A percentile compares a stretch with the other conserved stretches of the same genome.
phyloP scores from a whole-genome alignment of 30 jellyfish, hydroid and myxozoan species.

The Chrysaora quinquecirrha region DNA sequence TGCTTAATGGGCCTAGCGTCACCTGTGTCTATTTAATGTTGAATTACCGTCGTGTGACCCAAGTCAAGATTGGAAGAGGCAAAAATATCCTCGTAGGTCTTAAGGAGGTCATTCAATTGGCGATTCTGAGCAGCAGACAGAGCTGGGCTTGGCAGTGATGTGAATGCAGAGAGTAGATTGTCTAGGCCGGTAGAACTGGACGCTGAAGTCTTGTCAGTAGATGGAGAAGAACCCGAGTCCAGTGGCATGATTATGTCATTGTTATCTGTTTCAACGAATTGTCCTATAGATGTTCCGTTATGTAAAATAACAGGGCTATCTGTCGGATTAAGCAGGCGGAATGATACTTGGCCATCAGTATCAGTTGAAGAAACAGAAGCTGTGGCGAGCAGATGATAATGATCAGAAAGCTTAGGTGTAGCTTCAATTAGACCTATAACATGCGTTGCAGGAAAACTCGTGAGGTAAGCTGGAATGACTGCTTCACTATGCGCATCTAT shows the following conservation, averaged over 20 bases:
- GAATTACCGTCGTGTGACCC: conserved; percentile 44
- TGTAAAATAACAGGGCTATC: conserved; percentile 19
- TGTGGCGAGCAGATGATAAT: conserved; percentile 10
- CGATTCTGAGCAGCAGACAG: too few relatives aligned
- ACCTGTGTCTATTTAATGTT: conserved; percentile 51
- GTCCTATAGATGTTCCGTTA: conserved; percentile 2
- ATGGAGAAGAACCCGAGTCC: too few relatives aligned
- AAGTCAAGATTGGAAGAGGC: conserved; percentile 21
- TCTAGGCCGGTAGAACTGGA: too few relatives aligned
- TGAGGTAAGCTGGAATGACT: conserved; percentile 19
- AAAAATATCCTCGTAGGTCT: conserved; percentile 6
- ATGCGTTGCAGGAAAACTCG: neutral
- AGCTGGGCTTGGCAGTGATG: too few relatives aligned
- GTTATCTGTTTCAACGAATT: too few relatives aligned
- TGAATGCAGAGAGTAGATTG: too few relatives aligned
- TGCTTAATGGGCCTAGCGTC: conserved; percentile 18
- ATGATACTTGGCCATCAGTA: conserved; percentile 13
- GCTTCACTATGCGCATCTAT: conserved; percentile 12
- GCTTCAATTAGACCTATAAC: conserved; percentile 19
- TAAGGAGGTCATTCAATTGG: neutral
- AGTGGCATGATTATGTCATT: too few relatives aligned
- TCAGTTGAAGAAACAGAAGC: conserved; percentile 8
- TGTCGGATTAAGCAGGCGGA: conserved; percentile 15
- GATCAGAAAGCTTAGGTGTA: conserved; percentile 17
- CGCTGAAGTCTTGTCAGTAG: too few relatives aligned